Percentiles rank a stretch among this genome's conserved stretches.
Conservation (phyloP, 2,797 vertebrate species). For the Coregonus sp. region DNA sequence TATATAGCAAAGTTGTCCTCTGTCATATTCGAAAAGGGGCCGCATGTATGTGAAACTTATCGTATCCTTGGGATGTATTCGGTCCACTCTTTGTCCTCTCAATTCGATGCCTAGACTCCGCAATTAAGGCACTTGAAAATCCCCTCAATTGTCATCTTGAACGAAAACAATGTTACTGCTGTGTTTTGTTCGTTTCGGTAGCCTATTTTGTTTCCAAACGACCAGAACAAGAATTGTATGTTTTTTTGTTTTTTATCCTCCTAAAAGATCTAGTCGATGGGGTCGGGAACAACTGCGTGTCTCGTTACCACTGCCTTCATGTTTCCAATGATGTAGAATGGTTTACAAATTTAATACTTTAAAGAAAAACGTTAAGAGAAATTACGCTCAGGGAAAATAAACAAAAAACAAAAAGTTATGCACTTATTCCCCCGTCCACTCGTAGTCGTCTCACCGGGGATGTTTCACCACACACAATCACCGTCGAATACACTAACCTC, state of each 20-base stretch:
- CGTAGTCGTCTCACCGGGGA: constrained; percentile 41
- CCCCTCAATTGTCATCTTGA: constrained; percentile 30
- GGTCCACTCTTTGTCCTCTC: constrained; percentile 46
- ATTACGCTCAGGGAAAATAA: neutral
- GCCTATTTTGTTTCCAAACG: constrained; percentile 6
- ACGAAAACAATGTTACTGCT: neutral
- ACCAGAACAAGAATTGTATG: neutral
- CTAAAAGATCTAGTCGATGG: neutral
- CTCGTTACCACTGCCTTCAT: neutral
- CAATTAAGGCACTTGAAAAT: constrained; percentile 45
- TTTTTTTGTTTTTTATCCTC: neutral
- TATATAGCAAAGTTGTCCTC: neutral
- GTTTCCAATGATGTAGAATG: neutral
- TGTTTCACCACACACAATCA: constrained; percentile 46
- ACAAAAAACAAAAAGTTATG: constrained; percentile 46
- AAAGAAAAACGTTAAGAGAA: neutral
- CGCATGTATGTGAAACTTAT: constrained; percentile 50
- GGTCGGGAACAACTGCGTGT: neutral
- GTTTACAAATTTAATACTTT: neutral
- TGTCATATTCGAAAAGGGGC: neutral
- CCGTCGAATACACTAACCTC: constrained; percentile 56
- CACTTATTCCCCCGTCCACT: constrained; percentile 18
- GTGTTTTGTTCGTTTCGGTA: neutral
- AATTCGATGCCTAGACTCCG: constrained; percentile 28
- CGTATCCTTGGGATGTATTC: constrained; percentile 30